A percentile compares a stretch with the other conserved stretches of the same genome.
Evolutionary conservation across 2,113 vertebrate species (phyloP).

Genomic region (Cavia aperea): DNA sequence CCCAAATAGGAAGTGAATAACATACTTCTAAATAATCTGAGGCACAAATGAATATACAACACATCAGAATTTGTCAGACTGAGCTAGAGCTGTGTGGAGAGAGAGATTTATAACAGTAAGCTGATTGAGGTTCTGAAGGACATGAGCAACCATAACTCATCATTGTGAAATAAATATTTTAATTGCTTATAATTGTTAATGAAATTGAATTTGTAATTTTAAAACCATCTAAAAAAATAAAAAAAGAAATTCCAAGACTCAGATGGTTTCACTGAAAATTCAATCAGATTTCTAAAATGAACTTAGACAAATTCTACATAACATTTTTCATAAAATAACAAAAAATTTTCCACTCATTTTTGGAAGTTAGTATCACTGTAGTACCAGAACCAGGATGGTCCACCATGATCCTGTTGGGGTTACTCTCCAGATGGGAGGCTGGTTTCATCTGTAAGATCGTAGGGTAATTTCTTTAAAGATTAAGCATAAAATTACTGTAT

Average conservation of each 20-base stretch:
- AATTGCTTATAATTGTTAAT: neutral
- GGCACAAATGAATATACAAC: neutral
- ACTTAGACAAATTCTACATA: conserved; percentile 21
- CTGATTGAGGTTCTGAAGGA: neutral
- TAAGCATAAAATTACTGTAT: neutral
- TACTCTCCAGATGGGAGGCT: neutral
- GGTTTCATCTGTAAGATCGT: neutral
- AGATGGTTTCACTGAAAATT: conserved; percentile 27
- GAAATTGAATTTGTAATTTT: conserved; percentile 9
- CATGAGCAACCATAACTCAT: too few relatives aligned
- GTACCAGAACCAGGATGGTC: neutral
- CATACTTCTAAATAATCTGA: neutral
- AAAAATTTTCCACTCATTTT: neutral
- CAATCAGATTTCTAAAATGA: conserved; percentile 30
- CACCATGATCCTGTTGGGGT: neutral
- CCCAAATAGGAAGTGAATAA: neutral
- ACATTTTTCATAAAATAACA: conserved; percentile 33
- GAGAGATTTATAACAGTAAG: neutral
- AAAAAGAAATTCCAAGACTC: neutral
- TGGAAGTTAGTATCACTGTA: neutral
- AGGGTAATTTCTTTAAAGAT: neutral
- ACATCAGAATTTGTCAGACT: neutral
- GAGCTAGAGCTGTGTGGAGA: neutral
- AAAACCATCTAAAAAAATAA: neutral
- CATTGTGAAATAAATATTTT: neutral